phyloP scores from a whole-genome alignment of 2,888 invertebrate genomes.

The Chromoteleia sp. region DNA sequence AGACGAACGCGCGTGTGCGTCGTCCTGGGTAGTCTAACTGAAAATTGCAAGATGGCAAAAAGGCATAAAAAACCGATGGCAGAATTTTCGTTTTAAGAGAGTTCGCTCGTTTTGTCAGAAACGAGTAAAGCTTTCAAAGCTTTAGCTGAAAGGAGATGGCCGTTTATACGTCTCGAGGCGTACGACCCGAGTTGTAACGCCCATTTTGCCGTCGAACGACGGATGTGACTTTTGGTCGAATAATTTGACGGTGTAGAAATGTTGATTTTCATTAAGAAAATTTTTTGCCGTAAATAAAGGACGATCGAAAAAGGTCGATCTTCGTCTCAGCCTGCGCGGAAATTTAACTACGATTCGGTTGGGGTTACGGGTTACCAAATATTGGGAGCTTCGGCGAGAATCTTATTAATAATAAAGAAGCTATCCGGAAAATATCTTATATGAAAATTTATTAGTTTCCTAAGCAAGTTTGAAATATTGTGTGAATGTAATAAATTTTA shows the following conservation, averaged over 20 bases:
- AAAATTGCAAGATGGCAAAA: slow-evolving; percentile 40
- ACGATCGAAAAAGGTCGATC: no score
- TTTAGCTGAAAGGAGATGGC: slow-evolving; percentile 32
- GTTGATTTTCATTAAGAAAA: background rate
- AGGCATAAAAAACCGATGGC: slow-evolving; percentile 29
- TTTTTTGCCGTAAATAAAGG: no score
- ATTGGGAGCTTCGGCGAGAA: no score
- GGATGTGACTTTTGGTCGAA: background rate
- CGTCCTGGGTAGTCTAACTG: slow-evolving; percentile 39
- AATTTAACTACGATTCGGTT: no score
- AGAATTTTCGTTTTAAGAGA: slow-evolving; percentile 43
- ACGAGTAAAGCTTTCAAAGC: slow-evolving; percentile 33
- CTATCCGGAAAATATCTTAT: no score
- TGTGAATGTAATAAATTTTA: no score
- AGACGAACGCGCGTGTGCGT: slow-evolving; percentile 10
- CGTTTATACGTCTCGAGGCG: slow-evolving; percentile 33
- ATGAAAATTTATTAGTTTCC: no score
- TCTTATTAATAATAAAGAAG: no score
- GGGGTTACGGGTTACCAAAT: no score
- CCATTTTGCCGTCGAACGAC: slow-evolving; percentile 10
- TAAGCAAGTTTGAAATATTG: no score
- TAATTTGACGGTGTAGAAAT: background rate
- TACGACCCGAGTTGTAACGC: background rate
- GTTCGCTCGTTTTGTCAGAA: slow-evolving; percentile 32
- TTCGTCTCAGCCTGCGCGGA: no score